Evolutionary conservation across 2,113 vertebrate species (phyloP).

Genomic region (Xiphophorus maculatus): DNA sequence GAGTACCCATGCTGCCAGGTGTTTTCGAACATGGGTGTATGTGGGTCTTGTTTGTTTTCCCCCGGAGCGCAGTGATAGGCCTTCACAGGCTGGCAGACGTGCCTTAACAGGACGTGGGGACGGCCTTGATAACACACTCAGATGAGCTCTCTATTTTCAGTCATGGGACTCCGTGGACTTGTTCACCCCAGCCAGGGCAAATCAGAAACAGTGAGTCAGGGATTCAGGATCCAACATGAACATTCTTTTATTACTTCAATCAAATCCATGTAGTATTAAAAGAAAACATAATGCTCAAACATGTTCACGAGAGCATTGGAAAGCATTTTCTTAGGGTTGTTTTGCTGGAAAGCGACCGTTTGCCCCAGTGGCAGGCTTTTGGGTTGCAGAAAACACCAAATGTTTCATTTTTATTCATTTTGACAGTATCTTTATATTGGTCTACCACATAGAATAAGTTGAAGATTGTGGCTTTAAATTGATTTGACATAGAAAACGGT

Average conservation of each 20-base stretch:
- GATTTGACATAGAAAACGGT: not conserved
- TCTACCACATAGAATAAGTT: not conserved
- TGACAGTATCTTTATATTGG: not conserved
- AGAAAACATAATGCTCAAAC: not conserved
- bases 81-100: constrained; percentile 67
- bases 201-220: constrained; percentile 58
- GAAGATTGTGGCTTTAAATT: not conserved
- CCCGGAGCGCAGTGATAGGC: constrained; percentile 51
- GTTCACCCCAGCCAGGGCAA: constrained; percentile 54
- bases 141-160: constrained; percentile 67
- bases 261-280: not conserved
- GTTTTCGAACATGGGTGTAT: constrained; percentile 40
- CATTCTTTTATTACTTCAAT: constrained; percentile 13
- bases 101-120: constrained; percentile 72
- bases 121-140: constrained; percentile 63
- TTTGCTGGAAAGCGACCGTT: no score
- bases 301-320: not conserved
- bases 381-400: no score
- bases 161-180: constrained; percentile 67
- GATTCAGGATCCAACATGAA: constrained; percentile 30
- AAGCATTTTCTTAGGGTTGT: no score
- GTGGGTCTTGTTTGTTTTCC: constrained; percentile 68
- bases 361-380: no score
- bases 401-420: not conserved
- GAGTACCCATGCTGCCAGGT: constrained; percentile 51